These are phyloP conservation scores for Campaea margaritaria DNA, from an alignment of 2,888 invertebrate genomes.

Conservation along the genomic window DNA sequence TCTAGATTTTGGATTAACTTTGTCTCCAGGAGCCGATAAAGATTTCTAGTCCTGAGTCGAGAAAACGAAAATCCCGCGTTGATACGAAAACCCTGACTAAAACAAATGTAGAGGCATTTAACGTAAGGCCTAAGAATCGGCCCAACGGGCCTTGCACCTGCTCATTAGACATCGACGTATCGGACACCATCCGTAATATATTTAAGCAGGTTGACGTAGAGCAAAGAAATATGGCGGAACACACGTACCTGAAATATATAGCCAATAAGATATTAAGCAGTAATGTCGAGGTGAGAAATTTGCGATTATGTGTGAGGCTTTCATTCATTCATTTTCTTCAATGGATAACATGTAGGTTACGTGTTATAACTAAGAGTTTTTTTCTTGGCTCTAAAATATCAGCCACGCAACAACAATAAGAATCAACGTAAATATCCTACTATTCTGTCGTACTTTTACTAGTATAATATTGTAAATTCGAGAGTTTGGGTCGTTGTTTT, in stretches of 20 bases:
- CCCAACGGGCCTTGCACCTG: constrained; percentile 73
- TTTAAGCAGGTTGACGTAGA: constrained; percentile 77
- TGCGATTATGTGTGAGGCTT: not conserved
- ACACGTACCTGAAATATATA: constrained; percentile 72
- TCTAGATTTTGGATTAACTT: constrained; percentile 1
- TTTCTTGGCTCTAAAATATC: no score
- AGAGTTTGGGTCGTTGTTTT: no score
- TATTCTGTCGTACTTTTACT: no score
- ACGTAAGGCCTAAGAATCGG: constrained; percentile 65
- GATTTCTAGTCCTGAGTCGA: constrained; percentile 53
- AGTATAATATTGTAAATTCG: no score
- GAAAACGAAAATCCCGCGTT: constrained; percentile 50
- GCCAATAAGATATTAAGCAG: constrained; percentile 70
- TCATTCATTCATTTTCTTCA: no score
- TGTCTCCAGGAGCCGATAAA: constrained; percentile 61
- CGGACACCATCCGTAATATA: constrained; percentile 76
- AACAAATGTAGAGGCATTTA: constrained; percentile 71
- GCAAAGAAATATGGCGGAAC: constrained; percentile 71
- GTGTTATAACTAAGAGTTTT: no score
- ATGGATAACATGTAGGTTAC: no score
- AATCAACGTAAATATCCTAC: no score
- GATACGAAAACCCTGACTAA: constrained; percentile 65
- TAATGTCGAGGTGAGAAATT: constrained; percentile 67
- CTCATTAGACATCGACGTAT: constrained; percentile 69
- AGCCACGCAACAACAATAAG: no score